Percentiles rank a stretch among this genome's conserved stretches.
phyloP scores from a whole-genome alignment of 1,140 invertebrate species.

The Camponotus vicinus region DNA sequence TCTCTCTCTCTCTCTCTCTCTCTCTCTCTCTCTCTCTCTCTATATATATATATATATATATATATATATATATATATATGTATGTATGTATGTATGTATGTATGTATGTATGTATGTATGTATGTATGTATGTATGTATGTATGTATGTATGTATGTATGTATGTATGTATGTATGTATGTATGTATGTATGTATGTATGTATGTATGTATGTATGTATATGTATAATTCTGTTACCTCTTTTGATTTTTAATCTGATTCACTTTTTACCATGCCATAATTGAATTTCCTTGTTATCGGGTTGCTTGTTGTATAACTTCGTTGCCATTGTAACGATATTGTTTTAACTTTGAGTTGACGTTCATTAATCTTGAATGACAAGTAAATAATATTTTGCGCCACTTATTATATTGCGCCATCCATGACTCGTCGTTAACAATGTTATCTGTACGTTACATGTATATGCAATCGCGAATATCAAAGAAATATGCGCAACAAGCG shows the following conservation, averaged over 20 bases:
- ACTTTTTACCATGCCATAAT: slow-evolving; percentile 19
- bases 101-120: background rate
- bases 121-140: background rate
- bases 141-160: too few relatives aligned
- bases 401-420: slow-evolving; percentile 17
- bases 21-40: too few relatives aligned
- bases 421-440: background rate
- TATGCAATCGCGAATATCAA: background rate
- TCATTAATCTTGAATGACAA: slow-evolving; percentile 51
- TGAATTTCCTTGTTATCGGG: slow-evolving; percentile 35
- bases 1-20: too few relatives aligned
- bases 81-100: too few relatives aligned
- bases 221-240: background rate
- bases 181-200: too few relatives aligned
- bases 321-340: slow-evolving; percentile 4
- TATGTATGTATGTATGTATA: background rate
- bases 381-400: slow-evolving; percentile 44
- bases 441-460: too few relatives aligned
- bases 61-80: too few relatives aligned
- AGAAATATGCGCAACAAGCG: background rate
- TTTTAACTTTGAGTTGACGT: slow-evolving; percentile 26
- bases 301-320: slow-evolving; percentile 31
- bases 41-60: too few relatives aligned
- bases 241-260: slow-evolving; percentile 9
- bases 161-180: too few relatives aligned